Percentiles rank a stretch among this genome's conserved stretches.
phyloP scores from a whole-genome alignment of 2,888 invertebrate genomes.

The Drosophila eohydei region DNA sequence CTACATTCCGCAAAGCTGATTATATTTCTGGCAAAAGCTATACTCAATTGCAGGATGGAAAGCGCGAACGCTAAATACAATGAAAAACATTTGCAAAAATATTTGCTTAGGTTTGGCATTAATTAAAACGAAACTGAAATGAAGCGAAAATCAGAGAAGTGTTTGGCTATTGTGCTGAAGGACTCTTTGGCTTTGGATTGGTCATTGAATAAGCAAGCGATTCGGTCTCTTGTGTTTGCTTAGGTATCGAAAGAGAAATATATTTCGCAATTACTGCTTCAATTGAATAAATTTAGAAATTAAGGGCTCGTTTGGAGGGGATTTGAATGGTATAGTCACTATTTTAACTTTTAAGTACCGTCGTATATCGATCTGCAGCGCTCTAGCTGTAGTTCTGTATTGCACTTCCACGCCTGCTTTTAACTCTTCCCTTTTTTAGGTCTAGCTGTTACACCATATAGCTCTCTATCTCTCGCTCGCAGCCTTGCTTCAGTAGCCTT shows the following conservation, averaged over 20 bases:
- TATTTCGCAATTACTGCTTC: not conserved
- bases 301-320: not conserved
- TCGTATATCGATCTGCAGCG: not conserved
- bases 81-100: constrained; percentile 10
- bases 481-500: no score
- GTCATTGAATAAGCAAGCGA: not conserved
- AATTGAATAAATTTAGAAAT: not conserved
- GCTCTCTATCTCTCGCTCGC: not conserved
- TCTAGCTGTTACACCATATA: not conserved
- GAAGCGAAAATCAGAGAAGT: not conserved
- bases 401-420: not conserved
- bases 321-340: not conserved
- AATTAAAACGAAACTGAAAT: constrained; percentile 5
- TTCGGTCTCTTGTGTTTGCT: not conserved
- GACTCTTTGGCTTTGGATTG: not conserved
- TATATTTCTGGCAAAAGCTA: constrained; percentile 36
- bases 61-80: not conserved
- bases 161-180: not conserved
- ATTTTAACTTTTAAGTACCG: no score
- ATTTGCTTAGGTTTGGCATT: not conserved
- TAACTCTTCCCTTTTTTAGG: not conserved
- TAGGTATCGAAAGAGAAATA: not conserved
- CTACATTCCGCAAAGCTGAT: constrained; percentile 69
- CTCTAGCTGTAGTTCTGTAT: not conserved
- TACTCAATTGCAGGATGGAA: not conserved